Conservation (phyloP, 2,888 invertebrate genomes). For the Eristalis intricaria region DNA sequence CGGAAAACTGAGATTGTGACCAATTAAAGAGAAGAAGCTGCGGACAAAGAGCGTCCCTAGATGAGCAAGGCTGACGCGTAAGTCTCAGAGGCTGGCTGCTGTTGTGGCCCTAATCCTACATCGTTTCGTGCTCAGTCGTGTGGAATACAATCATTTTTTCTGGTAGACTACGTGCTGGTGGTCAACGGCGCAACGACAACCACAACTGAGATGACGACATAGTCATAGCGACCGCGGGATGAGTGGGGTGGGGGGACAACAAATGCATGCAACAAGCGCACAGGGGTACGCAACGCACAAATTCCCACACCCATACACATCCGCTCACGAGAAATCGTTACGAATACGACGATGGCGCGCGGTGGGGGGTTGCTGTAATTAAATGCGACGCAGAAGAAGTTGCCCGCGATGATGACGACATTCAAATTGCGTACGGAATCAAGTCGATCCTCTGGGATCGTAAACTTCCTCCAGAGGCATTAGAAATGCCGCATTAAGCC, state of each 20-base stretch:
- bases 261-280: conserved; percentile 20
- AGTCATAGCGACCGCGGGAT: conserved; percentile 1
- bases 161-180: conserved; percentile 17
- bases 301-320: background rate
- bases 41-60: background rate
- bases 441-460: conserved; percentile 5
- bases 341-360: background rate
- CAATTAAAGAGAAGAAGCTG: conserved; percentile 29
- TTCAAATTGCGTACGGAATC: background rate
- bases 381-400: conserved; percentile 23
- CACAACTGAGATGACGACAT: conserved; percentile 3
- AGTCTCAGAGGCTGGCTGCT: conserved; percentile 15
- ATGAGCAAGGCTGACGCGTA: conserved; percentile 36
- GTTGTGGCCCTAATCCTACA: conserved; percentile 36
- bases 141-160: conserved; percentile 27
- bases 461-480: conserved; percentile 17
- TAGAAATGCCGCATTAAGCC: conserved; percentile 8
- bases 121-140: conserved; percentile 40
- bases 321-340: background rate
- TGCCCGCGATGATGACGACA: background rate
- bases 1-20: conserved; percentile 7
- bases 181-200: background rate
- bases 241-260: background rate
- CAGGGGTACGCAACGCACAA: background rate
- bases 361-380: conserved; percentile 7